These are phyloP conservation scores for Chrysolina oricalcia DNA, from an alignment of 2,888 invertebrate genomes.

Conservation along the genomic window DNA sequence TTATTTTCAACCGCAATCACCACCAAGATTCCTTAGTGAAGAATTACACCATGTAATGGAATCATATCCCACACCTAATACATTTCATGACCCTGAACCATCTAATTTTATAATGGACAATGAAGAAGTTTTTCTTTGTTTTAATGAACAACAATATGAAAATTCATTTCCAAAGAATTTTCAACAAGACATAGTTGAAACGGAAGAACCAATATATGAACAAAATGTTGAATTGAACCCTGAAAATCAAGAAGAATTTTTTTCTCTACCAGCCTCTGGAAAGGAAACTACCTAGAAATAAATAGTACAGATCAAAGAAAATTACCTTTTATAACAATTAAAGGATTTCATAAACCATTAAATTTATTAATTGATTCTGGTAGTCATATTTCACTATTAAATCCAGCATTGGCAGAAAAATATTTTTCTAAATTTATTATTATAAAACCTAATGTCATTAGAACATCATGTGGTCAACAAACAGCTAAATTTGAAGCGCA, in stretches of 20 bases:
- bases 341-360: too few relatives aligned
- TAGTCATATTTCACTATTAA: too few relatives aligned
- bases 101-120: not conserved
- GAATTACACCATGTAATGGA: not conserved
- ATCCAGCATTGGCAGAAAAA: too few relatives aligned
- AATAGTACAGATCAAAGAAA: not conserved
- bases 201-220: not conserved
- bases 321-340: not conserved
- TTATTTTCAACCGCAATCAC: not conserved
- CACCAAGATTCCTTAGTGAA: not conserved
- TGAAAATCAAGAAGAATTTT: not conserved
- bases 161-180: too few relatives aligned
- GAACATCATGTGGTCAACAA: too few relatives aligned
- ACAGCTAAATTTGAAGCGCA: too few relatives aligned
- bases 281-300: not conserved
- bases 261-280: constrained; percentile 1
- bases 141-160: too few relatives aligned
- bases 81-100: not conserved
- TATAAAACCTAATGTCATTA: too few relatives aligned
- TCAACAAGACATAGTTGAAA: not conserved
- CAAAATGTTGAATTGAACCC: not conserved
- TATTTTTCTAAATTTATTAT: too few relatives aligned
- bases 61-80: not conserved
- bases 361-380: too few relatives aligned
- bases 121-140: too few relatives aligned